Conservation (phyloP, 2,888 invertebrate genomes). For the Anthophora plumipes region DNA sequence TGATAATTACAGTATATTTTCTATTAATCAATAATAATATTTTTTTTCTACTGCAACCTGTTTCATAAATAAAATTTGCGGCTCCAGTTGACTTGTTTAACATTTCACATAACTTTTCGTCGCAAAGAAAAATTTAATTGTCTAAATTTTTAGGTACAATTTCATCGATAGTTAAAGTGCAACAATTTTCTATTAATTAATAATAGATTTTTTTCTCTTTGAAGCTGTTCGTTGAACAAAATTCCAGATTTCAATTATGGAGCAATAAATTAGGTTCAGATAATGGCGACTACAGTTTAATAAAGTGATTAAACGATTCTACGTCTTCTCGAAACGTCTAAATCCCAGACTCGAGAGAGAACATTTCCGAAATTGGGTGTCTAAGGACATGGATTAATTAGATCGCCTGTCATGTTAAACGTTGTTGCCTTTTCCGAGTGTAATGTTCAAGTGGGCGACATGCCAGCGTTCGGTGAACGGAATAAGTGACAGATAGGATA, state of each 20-base stretch:
- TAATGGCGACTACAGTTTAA: constrained; percentile 2
- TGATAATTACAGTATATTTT: too few species aligned
- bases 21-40: too few species aligned
- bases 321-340: background rate
- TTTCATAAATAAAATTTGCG: too few species aligned
- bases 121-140: too few species aligned
- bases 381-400: constrained; percentile 36
- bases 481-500: constrained; percentile 10
- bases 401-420: constrained; percentile 8
- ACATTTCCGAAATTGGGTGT: background rate
- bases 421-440: constrained; percentile 20
- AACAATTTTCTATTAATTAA: too few species aligned
- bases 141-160: too few species aligned
- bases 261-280: background rate
- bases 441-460: constrained; percentile 16
- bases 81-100: too few species aligned
- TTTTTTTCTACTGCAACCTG: too few species aligned
- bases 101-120: too few species aligned
- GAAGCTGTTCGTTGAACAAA: too few species aligned
- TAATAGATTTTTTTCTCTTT: too few species aligned
- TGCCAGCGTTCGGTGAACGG: constrained; percentile 11
- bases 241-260: background rate
- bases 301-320: background rate
- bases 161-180: background rate
- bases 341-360: background rate